These are phyloP conservation scores for Mythimna pallens DNA, from an alignment of 2,888 invertebrate species.

Conservation along the genomic window DNA sequence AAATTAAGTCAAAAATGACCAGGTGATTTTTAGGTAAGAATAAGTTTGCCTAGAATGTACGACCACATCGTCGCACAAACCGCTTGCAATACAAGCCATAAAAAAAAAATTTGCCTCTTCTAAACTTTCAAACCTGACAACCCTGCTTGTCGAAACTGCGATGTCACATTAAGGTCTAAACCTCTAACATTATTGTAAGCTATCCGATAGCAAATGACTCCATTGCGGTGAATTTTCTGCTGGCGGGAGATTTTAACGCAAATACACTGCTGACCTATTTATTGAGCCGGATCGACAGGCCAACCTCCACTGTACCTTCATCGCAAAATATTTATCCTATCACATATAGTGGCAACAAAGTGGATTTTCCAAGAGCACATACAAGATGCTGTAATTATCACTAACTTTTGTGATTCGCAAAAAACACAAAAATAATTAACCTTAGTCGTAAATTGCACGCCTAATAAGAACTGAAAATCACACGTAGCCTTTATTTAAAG, in stretches of 20 bases:
- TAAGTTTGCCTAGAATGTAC: too few relatives aligned
- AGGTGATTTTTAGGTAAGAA: too few relatives aligned
- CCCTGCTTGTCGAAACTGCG: constrained; percentile 46
- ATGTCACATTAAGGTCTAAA: constrained; percentile 60
- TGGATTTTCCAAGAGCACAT: background rate
- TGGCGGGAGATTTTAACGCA: constrained; percentile 25
- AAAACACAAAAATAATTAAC: background rate
- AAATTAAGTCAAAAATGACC: too few relatives aligned
- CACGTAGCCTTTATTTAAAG: too few relatives aligned
- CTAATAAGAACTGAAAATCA: background rate
- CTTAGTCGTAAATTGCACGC: background rate
- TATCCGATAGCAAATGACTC: constrained; percentile 57
- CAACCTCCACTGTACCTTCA: background rate
- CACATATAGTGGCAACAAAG: background rate
- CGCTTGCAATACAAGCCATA: too few relatives aligned
- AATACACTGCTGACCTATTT: constrained; percentile 19
- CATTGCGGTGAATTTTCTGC: constrained; percentile 32
- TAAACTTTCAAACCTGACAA: constrained; percentile 6
- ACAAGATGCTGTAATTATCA: background rate
- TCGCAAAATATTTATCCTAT: background rate
- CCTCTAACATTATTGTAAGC: constrained; percentile 63
- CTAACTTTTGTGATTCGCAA: background rate
- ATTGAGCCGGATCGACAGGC: background rate
- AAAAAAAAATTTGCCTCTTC: too few relatives aligned
- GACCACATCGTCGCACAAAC: too few relatives aligned